Percentiles rank a stretch among this genome's conserved stretches.
Conservation (phyloP, 1,140 invertebrate genomes). For the Sinella curviseta region DNA sequence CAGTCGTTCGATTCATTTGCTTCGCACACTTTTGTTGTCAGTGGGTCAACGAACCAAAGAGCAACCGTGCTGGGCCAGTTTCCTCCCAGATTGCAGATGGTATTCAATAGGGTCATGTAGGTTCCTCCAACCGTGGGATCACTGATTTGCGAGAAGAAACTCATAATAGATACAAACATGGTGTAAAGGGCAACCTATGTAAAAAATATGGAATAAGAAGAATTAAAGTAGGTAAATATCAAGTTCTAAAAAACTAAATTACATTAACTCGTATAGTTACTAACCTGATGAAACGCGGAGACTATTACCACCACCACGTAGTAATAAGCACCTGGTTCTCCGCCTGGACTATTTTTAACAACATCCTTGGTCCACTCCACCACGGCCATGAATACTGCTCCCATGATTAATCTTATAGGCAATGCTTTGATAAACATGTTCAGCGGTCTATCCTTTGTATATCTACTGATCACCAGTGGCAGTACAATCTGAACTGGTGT, state of each 20-base stretch:
- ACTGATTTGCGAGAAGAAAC: slow-evolving; percentile 81
- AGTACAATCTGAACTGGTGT: slow-evolving; percentile 93
- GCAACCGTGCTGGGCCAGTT: slow-evolving; percentile 94
- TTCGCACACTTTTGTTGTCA: slow-evolving; percentile 70
- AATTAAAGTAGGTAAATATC: no score
- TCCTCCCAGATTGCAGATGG: slow-evolving; percentile 91
- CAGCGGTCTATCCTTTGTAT: slow-evolving; percentile 86
- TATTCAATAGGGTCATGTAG: slow-evolving; percentile 99
- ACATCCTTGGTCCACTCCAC: slow-evolving; percentile 9
- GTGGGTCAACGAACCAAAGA: slow-evolving; percentile 85
- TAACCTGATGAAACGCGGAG: slow-evolving; percentile 89
- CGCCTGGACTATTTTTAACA: slow-evolving; percentile 62
- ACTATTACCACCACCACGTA: slow-evolving; percentile 74
- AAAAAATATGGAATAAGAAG: no score
- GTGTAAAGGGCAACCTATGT: slow-evolving; percentile 67
- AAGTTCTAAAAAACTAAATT: not conserved
- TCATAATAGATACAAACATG: slow-evolving; percentile 82
- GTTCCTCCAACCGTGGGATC: slow-evolving; percentile 94
- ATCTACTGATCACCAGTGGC: slow-evolving; percentile 82
- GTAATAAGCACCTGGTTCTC: slow-evolving; percentile 74
- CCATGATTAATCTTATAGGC: slow-evolving; percentile 69
- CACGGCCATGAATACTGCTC: not conserved
- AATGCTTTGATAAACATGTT: slow-evolving; percentile 85
- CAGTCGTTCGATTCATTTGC: slow-evolving; percentile 45
- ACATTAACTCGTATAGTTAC: slow-evolving; percentile 34